These are phyloP conservation scores for Grapholita molesta DNA, from an alignment of 1,140 invertebrate genomes.

Conservation along the genomic window DNA sequence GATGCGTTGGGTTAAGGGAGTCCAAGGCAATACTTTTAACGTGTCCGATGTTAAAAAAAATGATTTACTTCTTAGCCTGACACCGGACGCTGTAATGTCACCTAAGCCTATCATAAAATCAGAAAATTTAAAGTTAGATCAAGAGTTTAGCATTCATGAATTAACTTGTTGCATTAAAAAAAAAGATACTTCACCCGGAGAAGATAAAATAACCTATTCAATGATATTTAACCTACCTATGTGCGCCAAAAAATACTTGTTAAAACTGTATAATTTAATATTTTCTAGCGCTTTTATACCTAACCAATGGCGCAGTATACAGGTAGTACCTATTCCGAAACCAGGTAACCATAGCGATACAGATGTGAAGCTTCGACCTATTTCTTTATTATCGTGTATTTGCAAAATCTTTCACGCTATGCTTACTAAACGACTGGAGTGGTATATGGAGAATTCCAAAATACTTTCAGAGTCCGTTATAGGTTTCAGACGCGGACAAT, in stretches of 20 bases:
- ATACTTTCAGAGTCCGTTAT: background rate
- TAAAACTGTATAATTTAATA: conserved; percentile 15
- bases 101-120: background rate
- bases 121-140: background rate
- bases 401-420: conserved; percentile 32
- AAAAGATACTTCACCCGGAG: conserved; percentile 25
- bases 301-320: conserved; percentile 35
- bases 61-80: background rate
- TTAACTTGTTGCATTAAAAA: conserved; percentile 17
- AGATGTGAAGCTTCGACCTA: conserved; percentile 26
- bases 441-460: background rate
- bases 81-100: background rate
- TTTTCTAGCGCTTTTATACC: conserved; percentile 20
- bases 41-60: background rate
- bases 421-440: background rate
- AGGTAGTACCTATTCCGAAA: conserved; percentile 39
- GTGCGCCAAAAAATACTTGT: background rate
- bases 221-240: conserved; percentile 21
- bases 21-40: background rate
- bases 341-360: conserved; percentile 24
- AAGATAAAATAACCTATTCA: conserved; percentile 21
- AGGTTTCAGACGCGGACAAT: background rate
- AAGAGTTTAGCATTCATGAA: background rate
- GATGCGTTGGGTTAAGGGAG: conserved; percentile 33
- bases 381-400: conserved; percentile 31